Percentiles rank a stretch among this genome's conserved stretches.
These are phyloP conservation scores for Drosophila pseudoobscura DNA, from an alignment of 1,140 invertebrate species.

Conservation along the genomic window DNA sequence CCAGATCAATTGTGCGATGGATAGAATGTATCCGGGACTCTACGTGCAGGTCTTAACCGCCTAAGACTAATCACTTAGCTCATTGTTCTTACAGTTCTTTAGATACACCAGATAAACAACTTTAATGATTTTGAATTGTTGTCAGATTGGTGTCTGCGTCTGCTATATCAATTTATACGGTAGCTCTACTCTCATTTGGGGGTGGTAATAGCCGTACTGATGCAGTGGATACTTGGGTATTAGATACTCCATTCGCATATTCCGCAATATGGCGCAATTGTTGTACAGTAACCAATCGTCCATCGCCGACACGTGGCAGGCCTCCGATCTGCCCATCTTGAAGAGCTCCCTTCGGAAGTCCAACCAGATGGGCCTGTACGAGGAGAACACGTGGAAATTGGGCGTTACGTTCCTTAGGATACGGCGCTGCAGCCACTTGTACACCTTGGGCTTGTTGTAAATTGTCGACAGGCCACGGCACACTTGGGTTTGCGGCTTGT, in stretches of 20 bases:
- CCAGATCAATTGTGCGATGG: too few species aligned
- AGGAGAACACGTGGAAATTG: too few species aligned
- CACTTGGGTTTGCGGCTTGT: background rate
- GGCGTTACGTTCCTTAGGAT: background rate
- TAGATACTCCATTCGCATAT: slow-evolving; percentile 13
- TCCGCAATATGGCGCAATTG: slow-evolving; percentile 2
- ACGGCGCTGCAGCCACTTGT: background rate
- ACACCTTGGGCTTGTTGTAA: slow-evolving; percentile 1
- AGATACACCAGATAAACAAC: too few species aligned
- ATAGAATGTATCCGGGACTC: too few species aligned
- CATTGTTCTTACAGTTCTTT: too few species aligned
- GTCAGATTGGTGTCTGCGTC: too few species aligned
- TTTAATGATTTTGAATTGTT: too few species aligned
- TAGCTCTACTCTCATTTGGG: too few species aligned
- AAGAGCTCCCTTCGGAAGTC: background rate
- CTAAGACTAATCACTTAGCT: too few species aligned
- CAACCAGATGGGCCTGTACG: background rate
- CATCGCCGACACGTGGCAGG: background rate
- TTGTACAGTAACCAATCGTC: background rate
- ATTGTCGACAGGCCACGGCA: slow-evolving; percentile 3
- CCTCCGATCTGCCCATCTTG: background rate
- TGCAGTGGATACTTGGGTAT: slow-evolving; percentile 8
- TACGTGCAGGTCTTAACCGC: too few species aligned
- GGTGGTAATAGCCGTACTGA: background rate
- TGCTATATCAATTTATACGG: too few species aligned